Evolutionary conservation across 2,113 vertebrate species (phyloP).

Genomic region (Mus pahari): DNA sequence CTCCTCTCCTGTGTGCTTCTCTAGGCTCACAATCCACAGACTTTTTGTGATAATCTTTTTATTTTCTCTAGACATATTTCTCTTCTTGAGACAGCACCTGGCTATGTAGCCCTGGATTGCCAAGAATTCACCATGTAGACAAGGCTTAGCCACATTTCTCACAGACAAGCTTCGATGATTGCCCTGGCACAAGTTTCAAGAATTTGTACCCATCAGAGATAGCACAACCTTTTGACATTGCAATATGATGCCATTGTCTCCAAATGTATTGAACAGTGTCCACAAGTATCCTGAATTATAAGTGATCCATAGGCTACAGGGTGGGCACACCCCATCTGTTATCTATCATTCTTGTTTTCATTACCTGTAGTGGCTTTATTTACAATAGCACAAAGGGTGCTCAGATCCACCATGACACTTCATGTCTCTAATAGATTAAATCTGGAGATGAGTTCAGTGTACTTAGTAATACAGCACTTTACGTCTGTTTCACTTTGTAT

Average conservation of each 20-base stretch:
- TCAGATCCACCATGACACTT: background rate
- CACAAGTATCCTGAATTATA: too few relatives aligned
- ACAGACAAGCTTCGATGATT: background rate
- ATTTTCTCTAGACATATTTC: constrained; percentile 36
- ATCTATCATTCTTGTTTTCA: background rate
- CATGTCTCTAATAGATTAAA: background rate
- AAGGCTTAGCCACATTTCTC: background rate
- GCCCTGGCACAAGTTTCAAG: constrained; percentile 28
- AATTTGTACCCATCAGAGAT: background rate
- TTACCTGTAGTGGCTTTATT: background rate
- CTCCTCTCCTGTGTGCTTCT: background rate
- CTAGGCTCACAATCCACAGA: background rate
- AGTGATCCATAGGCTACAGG: background rate
- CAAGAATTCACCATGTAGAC: background rate
- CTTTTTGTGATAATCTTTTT: constrained; percentile 54
- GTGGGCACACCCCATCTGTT: background rate
- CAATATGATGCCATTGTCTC: background rate
- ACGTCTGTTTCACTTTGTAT: background rate
- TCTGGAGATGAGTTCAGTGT: background rate
- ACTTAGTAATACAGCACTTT: background rate
- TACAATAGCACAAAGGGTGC: background rate
- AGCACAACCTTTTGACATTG: background rate
- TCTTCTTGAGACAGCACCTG: background rate
- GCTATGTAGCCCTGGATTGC: background rate
- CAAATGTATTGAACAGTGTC: too few relatives aligned